Evolutionary conservation across 2,797 vertebrate species (phyloP).

Genomic region (Sebastolobus altivelis): DNA sequence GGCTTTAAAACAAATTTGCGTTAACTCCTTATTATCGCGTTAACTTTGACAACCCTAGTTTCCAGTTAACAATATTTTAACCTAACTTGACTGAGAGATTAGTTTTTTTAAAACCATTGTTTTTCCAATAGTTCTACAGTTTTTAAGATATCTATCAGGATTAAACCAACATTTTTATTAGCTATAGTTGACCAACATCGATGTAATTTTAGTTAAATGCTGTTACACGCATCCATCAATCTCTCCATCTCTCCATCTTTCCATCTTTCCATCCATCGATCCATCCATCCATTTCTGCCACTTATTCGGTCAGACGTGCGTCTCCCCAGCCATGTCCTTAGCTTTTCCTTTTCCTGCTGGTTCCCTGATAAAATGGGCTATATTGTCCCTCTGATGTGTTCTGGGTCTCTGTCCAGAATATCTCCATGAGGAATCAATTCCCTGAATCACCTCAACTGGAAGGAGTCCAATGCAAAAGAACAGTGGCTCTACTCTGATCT

Average conservation of each 20-base stretch:
- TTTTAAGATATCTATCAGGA: neutral
- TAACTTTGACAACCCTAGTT: no score
- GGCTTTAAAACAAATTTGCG: no score
- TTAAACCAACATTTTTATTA: neutral
- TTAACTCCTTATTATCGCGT: no score
- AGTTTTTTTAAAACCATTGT: neutral
- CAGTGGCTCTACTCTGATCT: no score
- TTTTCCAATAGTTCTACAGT: neutral
- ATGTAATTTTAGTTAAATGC: neutral
- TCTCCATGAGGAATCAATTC: neutral
- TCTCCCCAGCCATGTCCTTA: neutral
- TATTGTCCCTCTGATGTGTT: neutral
- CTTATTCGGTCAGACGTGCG: neutral
- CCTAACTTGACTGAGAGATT: neutral
- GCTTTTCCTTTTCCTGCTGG: neutral
- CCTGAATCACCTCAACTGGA: neutral
- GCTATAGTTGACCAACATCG: neutral
- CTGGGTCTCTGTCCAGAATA: neutral
- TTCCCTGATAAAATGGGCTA: neutral
- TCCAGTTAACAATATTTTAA: no score
- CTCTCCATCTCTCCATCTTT: no score
- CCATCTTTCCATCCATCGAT: no score
- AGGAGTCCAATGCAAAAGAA: no score
- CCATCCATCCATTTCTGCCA: neutral
- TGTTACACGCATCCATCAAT: neutral